Evolutionary conservation across 2,888 invertebrate species (phyloP), one percentile per base, ranked within the genome.

Genomic region (Cristatella mucedo): DNA sequence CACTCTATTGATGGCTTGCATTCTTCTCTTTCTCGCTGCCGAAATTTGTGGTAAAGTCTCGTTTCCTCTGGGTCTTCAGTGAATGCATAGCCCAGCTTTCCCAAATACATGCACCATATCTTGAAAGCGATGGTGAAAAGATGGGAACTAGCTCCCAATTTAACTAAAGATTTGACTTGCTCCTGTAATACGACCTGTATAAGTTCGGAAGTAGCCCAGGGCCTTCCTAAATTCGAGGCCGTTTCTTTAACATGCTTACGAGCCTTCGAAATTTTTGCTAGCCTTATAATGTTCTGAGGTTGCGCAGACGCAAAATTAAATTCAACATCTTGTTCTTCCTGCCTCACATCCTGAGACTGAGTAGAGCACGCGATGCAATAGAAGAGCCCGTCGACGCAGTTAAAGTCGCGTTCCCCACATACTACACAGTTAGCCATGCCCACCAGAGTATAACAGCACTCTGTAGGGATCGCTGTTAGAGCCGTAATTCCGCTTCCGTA

Each of bases 201-300:
- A 15, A 49, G 53, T 39, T 58, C 58, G 29, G 52, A 52, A 4
- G 50, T 45, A 41, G 53, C 50, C 57, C 57, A 57, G 24, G 54
- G 53, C 21, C 56, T 41, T 3, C 56, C 57, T n/a, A n/a, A n/a
- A n/a, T n/a, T n/a, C n/a, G n/a, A n/a, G n/a, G n/a, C n/a, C n/a
- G n/a, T n/a, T n/a, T n/a, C n/a, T n/a, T n/a, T n/a, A n/a, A n/a
- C n/a, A n/a, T n/a, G n/a, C n/a, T n/a, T n/a, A n/a, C n/a, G n/a
- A n/a, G n/a, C n/a, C n/a, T n/a, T n/a, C n/a, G n/a, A n/a, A n/a
- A n/a, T n/a, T n/a, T n/a, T n/a, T n/a, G n/a, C n/a, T n/a, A n/a
- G n/a, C n/a, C n/a, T n/a, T n/a, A n/a, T n/a, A n/a, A n/a, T n/a
- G n/a, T n/a, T n/a, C n/a, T n/a, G n/a, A n/a, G n/a, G n/a, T n/a